These are phyloP conservation scores for Novumbra hubbsi DNA, from an alignment of 2,797 vertebrate species.

Conservation along the genomic window DNA sequence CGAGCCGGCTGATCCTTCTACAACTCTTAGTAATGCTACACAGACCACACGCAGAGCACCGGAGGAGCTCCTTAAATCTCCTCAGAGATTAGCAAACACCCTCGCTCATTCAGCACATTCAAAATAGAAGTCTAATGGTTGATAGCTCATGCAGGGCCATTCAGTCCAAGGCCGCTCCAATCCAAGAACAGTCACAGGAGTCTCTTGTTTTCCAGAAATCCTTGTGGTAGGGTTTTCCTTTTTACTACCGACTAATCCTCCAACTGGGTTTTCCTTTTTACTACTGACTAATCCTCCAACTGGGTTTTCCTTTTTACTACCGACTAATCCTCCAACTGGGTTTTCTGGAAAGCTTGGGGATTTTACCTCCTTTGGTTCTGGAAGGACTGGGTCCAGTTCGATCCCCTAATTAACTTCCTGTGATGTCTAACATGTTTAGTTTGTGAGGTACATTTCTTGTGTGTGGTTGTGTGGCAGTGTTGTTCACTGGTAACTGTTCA, in stretches of 20 bases:
- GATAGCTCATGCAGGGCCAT: no score
- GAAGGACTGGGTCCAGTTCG: background rate
- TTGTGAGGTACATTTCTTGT: background rate
- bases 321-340: no score
- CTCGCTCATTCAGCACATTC: background rate
- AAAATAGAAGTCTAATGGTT: background rate
- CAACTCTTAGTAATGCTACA: no score
- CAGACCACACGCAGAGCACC: no score
- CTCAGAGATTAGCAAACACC: background rate
- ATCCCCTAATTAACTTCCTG: background rate
- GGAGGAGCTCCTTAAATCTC: background rate
- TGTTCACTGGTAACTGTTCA: background rate
- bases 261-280: no score
- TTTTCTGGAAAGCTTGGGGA: no score
- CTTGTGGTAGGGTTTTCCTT: no score
- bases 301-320: background rate
- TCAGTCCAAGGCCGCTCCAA: no score
- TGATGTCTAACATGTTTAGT: background rate
- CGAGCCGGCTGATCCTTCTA: background rate
- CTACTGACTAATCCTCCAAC: no score
- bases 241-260: no score
- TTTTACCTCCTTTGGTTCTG: background rate
- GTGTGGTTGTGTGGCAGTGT: constrained; percentile 1
- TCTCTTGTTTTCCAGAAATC: no score
- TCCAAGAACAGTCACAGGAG: no score